phyloP scores from a whole-genome alignment of 2,888 invertebrate species.

The Xestobium rufovillosum region DNA sequence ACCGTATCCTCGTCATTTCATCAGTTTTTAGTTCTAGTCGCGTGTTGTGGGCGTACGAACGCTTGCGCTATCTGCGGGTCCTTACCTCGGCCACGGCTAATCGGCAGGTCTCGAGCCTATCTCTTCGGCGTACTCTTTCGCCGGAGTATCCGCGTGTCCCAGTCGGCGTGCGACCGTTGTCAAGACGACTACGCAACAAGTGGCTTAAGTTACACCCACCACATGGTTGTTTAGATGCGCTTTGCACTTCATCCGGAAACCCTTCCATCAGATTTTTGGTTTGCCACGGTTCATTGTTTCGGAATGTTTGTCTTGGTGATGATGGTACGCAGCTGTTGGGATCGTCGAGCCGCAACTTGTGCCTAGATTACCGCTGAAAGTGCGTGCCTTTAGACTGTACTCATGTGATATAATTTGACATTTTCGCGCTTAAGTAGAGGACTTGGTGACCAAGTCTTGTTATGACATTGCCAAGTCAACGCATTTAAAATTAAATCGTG shows the following conservation, averaged over 20 bases:
- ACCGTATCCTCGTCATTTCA: constrained; percentile 19
- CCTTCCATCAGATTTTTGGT: too few species aligned
- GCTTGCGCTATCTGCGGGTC: constrained; percentile 33
- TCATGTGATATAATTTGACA: too few species aligned
- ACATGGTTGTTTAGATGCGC: constrained; percentile 29
- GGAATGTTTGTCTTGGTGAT: too few species aligned
- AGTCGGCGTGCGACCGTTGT: constrained; percentile 40
- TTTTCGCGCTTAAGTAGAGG: too few species aligned
- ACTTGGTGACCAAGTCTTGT: too few species aligned
- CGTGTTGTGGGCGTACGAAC: constrained; percentile 40
- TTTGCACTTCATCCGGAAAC: too few species aligned
- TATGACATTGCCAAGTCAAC: too few species aligned
- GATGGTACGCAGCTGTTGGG: too few species aligned
- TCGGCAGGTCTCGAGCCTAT: constrained; percentile 27
- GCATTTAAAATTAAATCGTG: constrained; percentile 30
- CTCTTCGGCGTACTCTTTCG: constrained; percentile 26
- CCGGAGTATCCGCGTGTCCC: constrained; percentile 18
- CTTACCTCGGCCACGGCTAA: constrained; percentile 27
- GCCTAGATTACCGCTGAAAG: too few species aligned
- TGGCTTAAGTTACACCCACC: constrained; percentile 32
- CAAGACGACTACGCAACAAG: constrained; percentile 34
- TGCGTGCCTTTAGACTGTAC: too few species aligned
- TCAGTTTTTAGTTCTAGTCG: constrained; percentile 27
- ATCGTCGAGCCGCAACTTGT: too few species aligned
- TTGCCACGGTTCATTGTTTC: too few species aligned